Conservation (phyloP, 1,140 invertebrate species). For the Drosophila bocqueti region DNA sequence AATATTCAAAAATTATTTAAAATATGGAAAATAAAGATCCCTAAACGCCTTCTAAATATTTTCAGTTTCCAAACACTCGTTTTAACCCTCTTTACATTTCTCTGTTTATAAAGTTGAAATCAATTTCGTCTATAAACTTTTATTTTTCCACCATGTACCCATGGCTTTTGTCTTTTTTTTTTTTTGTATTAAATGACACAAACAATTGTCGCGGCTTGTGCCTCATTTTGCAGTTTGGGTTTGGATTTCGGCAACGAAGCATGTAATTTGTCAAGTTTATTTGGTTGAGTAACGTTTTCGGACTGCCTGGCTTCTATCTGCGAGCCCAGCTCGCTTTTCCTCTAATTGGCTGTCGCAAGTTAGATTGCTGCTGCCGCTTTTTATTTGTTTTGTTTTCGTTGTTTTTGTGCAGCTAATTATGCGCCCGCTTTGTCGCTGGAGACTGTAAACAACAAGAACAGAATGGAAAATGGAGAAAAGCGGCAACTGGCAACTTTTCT, state of each 20-base stretch:
- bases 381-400: constrained; percentile 36
- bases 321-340: constrained; percentile 11
- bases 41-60: neutral
- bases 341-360: constrained; percentile 63
- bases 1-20: neutral
- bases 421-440: constrained; percentile 63
- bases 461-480: constrained; percentile 29
- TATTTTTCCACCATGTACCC: neutral
- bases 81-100: too few species aligned
- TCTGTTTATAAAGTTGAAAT: too few species aligned
- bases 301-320: constrained; percentile 8
- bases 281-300: constrained; percentile 74
- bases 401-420: constrained; percentile 66
- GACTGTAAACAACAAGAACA: constrained; percentile 49
- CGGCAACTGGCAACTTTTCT: constrained; percentile 59
- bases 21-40: neutral
- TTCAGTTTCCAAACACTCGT: too few species aligned
- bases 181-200: constrained; percentile 45
- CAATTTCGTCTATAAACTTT: too few species aligned
- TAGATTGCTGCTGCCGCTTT: constrained; percentile 33
- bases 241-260: constrained; percentile 53
- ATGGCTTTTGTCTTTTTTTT: constrained; percentile 23
- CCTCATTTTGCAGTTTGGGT: constrained; percentile 46
- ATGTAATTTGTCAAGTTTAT: constrained; percentile 81
- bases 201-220: constrained; percentile 39